Conservation (phyloP, 2,888 invertebrate species). For the Flexamia atlantica region DNA sequence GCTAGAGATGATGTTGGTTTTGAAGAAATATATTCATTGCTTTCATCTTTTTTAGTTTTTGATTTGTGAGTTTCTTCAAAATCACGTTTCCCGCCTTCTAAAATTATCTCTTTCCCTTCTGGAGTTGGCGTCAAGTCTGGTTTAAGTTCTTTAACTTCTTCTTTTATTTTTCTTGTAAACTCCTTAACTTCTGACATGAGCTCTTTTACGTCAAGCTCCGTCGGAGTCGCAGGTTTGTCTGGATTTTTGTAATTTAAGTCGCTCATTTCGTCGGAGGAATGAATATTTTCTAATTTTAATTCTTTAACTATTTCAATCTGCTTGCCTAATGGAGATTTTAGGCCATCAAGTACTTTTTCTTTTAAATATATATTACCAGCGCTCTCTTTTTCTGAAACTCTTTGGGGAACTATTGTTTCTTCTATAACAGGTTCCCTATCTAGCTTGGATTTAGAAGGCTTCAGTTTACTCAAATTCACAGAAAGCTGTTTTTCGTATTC, state of each 20-base stretch:
- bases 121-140: constrained; percentile 78
- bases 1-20: not conserved
- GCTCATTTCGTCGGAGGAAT: not conserved
- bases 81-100: not conserved
- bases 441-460: not conserved
- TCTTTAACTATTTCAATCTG: not conserved
- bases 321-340: not conserved
- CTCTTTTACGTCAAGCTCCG: constrained; percentile 72
- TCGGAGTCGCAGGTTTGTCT: constrained; percentile 3
- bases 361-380: not conserved
- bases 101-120: constrained; percentile 63
- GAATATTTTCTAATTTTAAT: not conserved
- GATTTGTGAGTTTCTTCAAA: not conserved
- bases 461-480: constrained; percentile 65
- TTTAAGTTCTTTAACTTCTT: constrained; percentile 76
- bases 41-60: constrained; percentile 1
- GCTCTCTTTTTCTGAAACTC: constrained; percentile 25
- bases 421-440: constrained; percentile 61
- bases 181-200: constrained; percentile 76
- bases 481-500: constrained; percentile 64
- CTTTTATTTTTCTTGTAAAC: constrained; percentile 76
- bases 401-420: constrained; percentile 64
- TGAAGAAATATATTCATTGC: constrained; percentile 1
- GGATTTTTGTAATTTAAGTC: not conserved
- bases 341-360: not conserved